Evolutionary conservation across 2,888 invertebrate genomes (phyloP), one percentile per base, ranked within the genome.

Genomic region (Lasius fuliginosus): DNA sequence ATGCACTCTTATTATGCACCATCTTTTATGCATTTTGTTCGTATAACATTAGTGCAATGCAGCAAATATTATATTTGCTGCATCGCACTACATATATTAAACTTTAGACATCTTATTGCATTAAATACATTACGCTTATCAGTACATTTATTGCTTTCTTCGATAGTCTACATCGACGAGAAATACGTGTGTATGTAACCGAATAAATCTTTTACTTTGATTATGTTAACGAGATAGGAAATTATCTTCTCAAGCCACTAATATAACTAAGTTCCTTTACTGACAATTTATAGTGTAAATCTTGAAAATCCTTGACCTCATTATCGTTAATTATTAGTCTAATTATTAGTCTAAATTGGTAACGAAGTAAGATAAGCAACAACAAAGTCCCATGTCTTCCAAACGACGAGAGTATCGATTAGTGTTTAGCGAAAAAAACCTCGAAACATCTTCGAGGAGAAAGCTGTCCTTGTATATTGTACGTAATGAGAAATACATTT

Each of bases 301-400:
- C 76, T 83, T 83, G 64, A 68, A 68, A 74, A 77, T 74, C 79
- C 74, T 74, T 69, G 77, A 83, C 82, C 86, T 86, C 89, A 87
- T 90, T 90, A 89, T 88, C 85, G 88, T 91, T 90, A 92, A 90
- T 90, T 89, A 88, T 87, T 90, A 92, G 88, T 90, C 87, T 89
- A 90, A 90, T 90, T 90, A 88, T 87, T 90, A 92, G 89, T 89
- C 85, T 89, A 91, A 91, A 89, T 88, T 88, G 84, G 40, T 86
- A 83, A 91, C 75, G 74, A 82, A 83, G 76, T 71, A 82, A 83
- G 77, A 62, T 74, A 81, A 85, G 65, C n/a, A 89, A 88, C 94
- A 94, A 93, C 94, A 94, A 92, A 94, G 91, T 94, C 94, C 89
- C 89, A 94, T 65, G 94, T 94, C 94, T 94, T 94, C 94, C 94